A percentile compares a stretch with the other conserved stretches of the same genome.
phyloP scores from a whole-genome alignment of 30 jellyfish, hydroid and myxozoan genomes.

The Pelagia noctiluca region DNA sequence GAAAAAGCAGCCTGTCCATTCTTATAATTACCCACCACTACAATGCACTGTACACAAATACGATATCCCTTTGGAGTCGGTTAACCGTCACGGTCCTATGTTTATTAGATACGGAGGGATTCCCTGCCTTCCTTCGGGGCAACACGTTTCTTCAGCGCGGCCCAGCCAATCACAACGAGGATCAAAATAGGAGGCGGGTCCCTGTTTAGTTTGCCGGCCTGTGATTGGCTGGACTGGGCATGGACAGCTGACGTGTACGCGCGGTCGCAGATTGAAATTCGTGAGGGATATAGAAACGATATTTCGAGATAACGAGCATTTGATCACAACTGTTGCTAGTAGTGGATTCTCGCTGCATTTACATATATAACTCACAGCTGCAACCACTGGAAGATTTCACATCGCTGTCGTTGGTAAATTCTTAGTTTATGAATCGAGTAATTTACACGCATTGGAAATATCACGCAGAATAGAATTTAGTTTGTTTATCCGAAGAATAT shows the following conservation, averaged over 20 bases:
- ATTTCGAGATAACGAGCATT: neutral
- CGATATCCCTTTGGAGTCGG: conserved; percentile 23
- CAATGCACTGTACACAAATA: conserved; percentile 28
- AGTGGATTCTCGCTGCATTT: neutral
- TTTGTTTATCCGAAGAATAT: neutral
- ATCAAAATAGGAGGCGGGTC: conserved; percentile 68
- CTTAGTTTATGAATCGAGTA: neutral
- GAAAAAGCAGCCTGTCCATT: conserved; percentile 1
- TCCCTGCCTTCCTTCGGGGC: conserved; percentile 15
- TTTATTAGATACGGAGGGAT: conserved; percentile 24
- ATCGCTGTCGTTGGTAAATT: neutral
- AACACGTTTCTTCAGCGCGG: conserved; percentile 14
- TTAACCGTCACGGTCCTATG: neutral
- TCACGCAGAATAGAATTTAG: neutral
- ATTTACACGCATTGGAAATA: neutral
- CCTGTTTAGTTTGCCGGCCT: conserved; percentile 24
- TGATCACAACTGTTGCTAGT: neutral
- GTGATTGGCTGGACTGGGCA: conserved; percentile 34
- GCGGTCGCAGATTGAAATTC: neutral
- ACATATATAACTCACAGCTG: neutral
- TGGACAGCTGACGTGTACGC: conserved; percentile 66
- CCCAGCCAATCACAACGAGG: conserved; percentile 40
- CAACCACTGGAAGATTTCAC: conserved; percentile 15
- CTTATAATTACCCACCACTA: neutral
- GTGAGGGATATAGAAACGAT: neutral